Evolutionary conservation across 2,888 invertebrate species (phyloP).

Genomic region (Blastobasis adustella): DNA sequence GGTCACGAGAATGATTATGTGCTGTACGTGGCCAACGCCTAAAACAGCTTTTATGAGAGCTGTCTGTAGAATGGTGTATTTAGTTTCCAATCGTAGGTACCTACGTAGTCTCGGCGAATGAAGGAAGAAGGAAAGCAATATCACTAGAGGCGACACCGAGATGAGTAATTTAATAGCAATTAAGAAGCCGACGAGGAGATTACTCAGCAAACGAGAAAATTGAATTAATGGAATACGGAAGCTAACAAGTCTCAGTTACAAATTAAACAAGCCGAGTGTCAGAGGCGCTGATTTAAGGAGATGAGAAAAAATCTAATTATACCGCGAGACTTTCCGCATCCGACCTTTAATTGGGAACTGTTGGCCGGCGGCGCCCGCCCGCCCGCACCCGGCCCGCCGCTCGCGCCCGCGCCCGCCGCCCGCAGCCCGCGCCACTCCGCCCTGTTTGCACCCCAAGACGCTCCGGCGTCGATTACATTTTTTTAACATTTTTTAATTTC

Average conservation of each 20-base stretch:
- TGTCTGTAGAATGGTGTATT: too few relatives aligned
- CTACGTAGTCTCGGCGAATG: too few relatives aligned
- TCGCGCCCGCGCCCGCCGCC: constrained; percentile 10
- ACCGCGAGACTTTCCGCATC: constrained; percentile 60
- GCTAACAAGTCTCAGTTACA: constrained; percentile 72
- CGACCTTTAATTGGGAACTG: constrained; percentile 71
- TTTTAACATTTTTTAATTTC: constrained; percentile 72
- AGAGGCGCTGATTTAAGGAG: constrained; percentile 64
- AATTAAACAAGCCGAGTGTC: constrained; percentile 68
- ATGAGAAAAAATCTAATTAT: constrained; percentile 70
- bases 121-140: constrained; percentile 21
- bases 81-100: too few relatives aligned
- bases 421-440: constrained; percentile 20
- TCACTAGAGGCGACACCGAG: constrained; percentile 6
- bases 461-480: constrained; percentile 71
- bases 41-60: too few relatives aligned
- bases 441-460: constrained; percentile 61
- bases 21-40: too few relatives aligned
- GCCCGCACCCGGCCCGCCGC: constrained; percentile 16
- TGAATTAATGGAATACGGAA: constrained; percentile 58
- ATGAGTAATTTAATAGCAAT: constrained; percentile 51
- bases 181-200: constrained; percentile 38
- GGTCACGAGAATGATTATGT: constrained; percentile 24
- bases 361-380: constrained; percentile 23
- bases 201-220: constrained; percentile 45